Conservation (phyloP, 2,113 vertebrate species). For the Zosterops pallidus region DNA sequence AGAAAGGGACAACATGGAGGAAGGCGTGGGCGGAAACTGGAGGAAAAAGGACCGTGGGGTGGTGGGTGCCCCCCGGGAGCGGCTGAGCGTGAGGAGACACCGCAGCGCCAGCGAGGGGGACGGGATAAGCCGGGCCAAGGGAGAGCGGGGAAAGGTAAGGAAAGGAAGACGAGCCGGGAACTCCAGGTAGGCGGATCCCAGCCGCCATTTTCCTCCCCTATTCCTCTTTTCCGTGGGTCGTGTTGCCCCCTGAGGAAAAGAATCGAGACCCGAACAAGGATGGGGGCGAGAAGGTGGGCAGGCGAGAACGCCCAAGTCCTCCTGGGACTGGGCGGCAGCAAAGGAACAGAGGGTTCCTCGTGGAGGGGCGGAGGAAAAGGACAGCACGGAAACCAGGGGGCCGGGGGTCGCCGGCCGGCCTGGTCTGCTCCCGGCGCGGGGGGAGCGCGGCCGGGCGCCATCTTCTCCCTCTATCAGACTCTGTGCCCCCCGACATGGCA, state of each 20-base stretch:
- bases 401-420: neutral
- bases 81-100: neutral
- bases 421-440: neutral
- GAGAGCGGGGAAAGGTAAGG: accelerated
- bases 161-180: neutral
- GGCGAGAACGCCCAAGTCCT: neutral
- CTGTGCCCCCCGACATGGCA: constrained; percentile 29
- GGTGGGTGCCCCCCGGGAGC: neutral
- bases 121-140: neutral
- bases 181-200: constrained; percentile 8
- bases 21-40: neutral
- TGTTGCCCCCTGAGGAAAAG: neutral
- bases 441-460: constrained; percentile 27
- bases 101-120: neutral
- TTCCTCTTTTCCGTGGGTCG: neutral
- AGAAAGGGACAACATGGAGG: neutral
- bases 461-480: constrained; percentile 31
- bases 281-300: no score
- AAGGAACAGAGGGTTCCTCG: accelerated
- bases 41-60: neutral
- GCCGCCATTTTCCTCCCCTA: constrained; percentile 55
- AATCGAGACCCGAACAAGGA: neutral
- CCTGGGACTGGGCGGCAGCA: accelerated
- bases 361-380: accelerated
- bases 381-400: accelerated